Conservation (phyloP, 2,888 invertebrate species). For the Blastobasis adustella region DNA sequence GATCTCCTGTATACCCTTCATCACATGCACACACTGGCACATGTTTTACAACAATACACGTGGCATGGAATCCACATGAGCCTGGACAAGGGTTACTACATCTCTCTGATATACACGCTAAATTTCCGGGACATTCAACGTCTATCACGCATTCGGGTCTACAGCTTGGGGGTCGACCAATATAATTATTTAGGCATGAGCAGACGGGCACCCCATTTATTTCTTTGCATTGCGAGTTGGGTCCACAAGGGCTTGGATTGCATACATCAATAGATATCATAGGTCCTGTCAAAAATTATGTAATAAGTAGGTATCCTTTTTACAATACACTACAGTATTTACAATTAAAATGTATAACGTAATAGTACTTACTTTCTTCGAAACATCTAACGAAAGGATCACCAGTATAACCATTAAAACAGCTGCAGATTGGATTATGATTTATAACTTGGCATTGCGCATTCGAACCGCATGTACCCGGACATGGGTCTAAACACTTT, state of each 20-base stretch:
- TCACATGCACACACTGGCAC: conserved; percentile 83
- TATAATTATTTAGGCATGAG: conserved; percentile 82
- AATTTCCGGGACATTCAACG: conserved; percentile 82
- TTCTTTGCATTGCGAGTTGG: conserved; percentile 84
- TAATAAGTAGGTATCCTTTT: not conserved
- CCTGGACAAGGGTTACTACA: conserved; percentile 85
- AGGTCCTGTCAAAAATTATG: conserved; percentile 45
- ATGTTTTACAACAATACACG: conserved; percentile 82
- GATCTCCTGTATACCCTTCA: conserved; percentile 83
- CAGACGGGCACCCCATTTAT: conserved; percentile 81
- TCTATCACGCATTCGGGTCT: conserved; percentile 84
- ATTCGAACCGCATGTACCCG: conserved; percentile 83
- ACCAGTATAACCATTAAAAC: conserved; percentile 79
- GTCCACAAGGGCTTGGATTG: conserved; percentile 83
- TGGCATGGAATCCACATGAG: conserved; percentile 82
- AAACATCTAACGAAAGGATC: conserved; percentile 86
- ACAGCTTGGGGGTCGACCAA: conserved; percentile 86
- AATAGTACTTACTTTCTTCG: conserved; percentile 73
- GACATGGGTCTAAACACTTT: conserved; percentile 86
- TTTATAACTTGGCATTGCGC: conserved; percentile 86
- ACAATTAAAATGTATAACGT: not conserved
- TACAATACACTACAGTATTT: not conserved
- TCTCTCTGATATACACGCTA: conserved; percentile 81
- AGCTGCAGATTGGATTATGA: conserved; percentile 87
- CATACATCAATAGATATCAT: conserved; percentile 75